A percentile compares a stretch with the other conserved stretches of the same genome.
phyloP scores from a whole-genome alignment of 64 coral and sea anemone species.

The Porites australiensis region DNA sequence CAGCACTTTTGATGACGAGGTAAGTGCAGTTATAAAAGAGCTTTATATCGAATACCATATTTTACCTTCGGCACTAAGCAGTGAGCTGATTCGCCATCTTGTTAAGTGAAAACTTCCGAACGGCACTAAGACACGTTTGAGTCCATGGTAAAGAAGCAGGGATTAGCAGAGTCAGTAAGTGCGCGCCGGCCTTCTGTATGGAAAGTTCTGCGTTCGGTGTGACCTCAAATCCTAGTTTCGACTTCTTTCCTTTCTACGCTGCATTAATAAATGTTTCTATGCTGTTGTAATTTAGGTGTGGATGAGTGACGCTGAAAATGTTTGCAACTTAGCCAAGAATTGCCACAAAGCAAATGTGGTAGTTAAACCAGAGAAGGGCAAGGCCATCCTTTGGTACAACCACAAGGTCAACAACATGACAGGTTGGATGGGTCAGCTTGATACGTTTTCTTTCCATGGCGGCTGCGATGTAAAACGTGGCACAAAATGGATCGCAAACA shows the following conservation, averaged over 20 bases:
- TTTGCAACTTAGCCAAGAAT: constrained; percentile 94
- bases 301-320: constrained; percentile 74
- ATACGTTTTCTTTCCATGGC: constrained; percentile 87
- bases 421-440: constrained; percentile 79
- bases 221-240: no score
- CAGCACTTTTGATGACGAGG: constrained; percentile 81
- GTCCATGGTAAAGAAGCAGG: no score
- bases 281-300: constrained; percentile 59
- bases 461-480: constrained; percentile 87
- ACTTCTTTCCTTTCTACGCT: no score
- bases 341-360: constrained; percentile 88
- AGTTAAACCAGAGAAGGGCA: constrained; percentile 91
- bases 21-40: not conserved
- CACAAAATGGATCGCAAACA: constrained; percentile 95
- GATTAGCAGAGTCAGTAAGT: no score
- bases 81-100: no score
- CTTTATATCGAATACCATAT: not conserved
- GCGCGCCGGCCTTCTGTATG: no score
- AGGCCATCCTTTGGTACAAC: constrained; percentile 96
- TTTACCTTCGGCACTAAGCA: no score
- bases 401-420: constrained; percentile 75
- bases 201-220: no score
- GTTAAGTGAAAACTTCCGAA: no score
- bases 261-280: no score
- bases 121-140: no score